A percentile compares a stretch with the other conserved stretches of the same genome.
These are phyloP conservation scores for Silurus asotus DNA, from an alignment of 2,113 vertebrate genomes.

Conservation along the genomic window DNA sequence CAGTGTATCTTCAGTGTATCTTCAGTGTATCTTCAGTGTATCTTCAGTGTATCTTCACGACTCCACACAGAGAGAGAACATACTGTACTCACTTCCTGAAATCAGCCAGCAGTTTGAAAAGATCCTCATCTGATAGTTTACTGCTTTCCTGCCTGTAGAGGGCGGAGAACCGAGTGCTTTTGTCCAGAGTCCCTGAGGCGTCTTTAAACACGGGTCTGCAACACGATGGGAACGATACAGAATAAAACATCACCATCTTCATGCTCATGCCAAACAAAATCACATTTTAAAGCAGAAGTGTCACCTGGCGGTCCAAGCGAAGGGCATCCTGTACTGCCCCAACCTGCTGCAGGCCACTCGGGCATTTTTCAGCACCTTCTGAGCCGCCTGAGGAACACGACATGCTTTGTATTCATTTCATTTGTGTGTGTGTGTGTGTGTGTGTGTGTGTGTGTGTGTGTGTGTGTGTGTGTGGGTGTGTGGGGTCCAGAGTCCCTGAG, in stretches of 20 bases:
- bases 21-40: background rate
- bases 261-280: background rate
- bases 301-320: constrained; percentile 95
- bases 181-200: constrained; percentile 88
- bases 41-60: no score
- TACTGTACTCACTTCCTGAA: constrained; percentile 82
- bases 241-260: background rate
- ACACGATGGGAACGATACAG: background rate
- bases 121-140: constrained; percentile 94
- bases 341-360: constrained; percentile 90
- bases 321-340: constrained; percentile 95
- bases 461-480: no score
- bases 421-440: no score
- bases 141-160: constrained; percentile 95
- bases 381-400: constrained; percentile 77
- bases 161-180: constrained; percentile 87
- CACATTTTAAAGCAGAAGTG: background rate
- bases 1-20: background rate
- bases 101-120: constrained; percentile 92
- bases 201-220: constrained; percentile 91
- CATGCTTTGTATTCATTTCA: background rate
- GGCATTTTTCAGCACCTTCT: constrained; percentile 97
- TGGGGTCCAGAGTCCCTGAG: constrained; percentile 89
- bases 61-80: background rate
- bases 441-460: no score